Conservation (phyloP, 2,888 invertebrate genomes). For the Endomychus coccineus region DNA sequence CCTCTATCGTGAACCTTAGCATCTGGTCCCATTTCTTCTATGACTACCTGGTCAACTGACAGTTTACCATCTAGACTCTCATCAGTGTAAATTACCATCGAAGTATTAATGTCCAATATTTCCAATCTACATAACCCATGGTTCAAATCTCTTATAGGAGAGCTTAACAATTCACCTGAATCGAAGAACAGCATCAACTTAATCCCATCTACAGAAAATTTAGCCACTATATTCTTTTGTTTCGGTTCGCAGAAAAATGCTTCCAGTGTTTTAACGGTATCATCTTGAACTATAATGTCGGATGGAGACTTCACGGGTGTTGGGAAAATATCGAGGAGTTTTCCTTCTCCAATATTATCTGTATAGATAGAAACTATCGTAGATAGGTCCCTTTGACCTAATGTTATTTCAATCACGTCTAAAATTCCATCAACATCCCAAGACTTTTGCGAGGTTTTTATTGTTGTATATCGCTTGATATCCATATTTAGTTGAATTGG, state of each 20-base stretch:
- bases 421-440: conserved; percentile 59
- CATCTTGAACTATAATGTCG: conserved; percentile 25
- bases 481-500: conserved; percentile 65
- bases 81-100: conserved; percentile 60
- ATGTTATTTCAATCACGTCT: conserved; percentile 58
- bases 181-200: conserved; percentile 64
- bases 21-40: conserved; percentile 68
- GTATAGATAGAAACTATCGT: conserved; percentile 64
- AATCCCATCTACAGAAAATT: conserved; percentile 62
- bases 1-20: conserved; percentile 53
- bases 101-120: conserved; percentile 58
- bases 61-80: conserved; percentile 61
- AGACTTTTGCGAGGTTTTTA: conserved; percentile 39
- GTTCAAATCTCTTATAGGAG: conserved; percentile 64
- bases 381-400: conserved; percentile 69
- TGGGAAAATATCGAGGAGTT: conserved; percentile 47
- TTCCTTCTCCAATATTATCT: conserved; percentile 60
- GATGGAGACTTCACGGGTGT: conserved; percentile 30
- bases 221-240: conserved; percentile 52
- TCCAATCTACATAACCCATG: conserved; percentile 64
- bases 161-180: conserved; percentile 66
- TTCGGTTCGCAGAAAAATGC: conserved; percentile 66
- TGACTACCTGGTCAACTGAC: conserved; percentile 58
- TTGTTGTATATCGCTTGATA: conserved; percentile 57
- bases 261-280: conserved; percentile 58